phyloP scores from a whole-genome alignment of 1,140 invertebrate genomes.

The Drosophila bifasciata region DNA sequence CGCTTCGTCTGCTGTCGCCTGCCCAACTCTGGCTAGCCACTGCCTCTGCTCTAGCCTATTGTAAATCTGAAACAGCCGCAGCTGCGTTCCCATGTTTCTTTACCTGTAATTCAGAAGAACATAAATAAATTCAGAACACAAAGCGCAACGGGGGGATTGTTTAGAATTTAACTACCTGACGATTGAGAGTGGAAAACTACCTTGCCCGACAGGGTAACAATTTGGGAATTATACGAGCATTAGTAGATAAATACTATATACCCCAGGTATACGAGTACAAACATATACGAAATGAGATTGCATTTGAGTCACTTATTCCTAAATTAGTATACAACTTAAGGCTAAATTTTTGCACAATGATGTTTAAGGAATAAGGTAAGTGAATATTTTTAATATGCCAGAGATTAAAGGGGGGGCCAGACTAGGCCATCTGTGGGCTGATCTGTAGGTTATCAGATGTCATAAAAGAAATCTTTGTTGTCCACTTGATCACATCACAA shows the following conservation, averaged over 20 bases:
- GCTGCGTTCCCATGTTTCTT: slow-evolving; percentile 48
- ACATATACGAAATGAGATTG: no score
- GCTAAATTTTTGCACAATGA: not conserved
- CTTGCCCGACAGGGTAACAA: not conserved
- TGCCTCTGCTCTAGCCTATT: not conserved
- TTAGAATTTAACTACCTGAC: slow-evolving; percentile 53
- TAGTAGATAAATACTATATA: not conserved
- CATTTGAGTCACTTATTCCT: not conserved
- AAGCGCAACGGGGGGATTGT: slow-evolving; percentile 16
- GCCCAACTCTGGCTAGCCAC: slow-evolving; percentile 3
- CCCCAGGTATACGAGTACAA: no score
- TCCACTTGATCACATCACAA: slow-evolving; percentile 37
- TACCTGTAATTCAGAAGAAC: slow-evolving; percentile 47
- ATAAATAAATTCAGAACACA: slow-evolving; percentile 34
- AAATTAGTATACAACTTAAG: slow-evolving; percentile 8
- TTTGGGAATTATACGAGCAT: not conserved
- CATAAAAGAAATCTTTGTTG: slow-evolving; percentile 38
- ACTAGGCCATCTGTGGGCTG: not conserved
- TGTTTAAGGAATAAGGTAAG: not conserved
- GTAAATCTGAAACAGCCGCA: slow-evolving; percentile 6
- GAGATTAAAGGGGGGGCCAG: slow-evolving; percentile 37
- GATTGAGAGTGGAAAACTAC: slow-evolving; percentile 61
- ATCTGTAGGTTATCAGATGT: slow-evolving; percentile 30
- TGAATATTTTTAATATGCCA: slow-evolving; percentile 2
- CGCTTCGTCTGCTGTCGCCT: slow-evolving; percentile 47